Evolutionary conservation across 1,140 invertebrate species (phyloP), one percentile per base, ranked within the genome.

Genomic region (Lamellibrachia luymesi): DNA sequence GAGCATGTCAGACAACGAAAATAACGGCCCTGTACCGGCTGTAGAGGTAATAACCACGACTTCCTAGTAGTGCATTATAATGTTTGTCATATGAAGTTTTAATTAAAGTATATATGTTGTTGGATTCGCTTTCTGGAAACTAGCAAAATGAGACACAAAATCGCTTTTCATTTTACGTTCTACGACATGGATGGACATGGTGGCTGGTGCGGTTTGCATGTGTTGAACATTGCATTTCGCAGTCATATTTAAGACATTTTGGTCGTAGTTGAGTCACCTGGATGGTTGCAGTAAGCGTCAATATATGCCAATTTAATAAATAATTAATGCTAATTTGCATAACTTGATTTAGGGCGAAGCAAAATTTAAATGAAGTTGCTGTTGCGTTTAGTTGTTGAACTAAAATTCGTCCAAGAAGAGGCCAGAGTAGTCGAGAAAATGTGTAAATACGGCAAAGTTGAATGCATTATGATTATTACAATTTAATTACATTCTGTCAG

Each of bases 1-100:
- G 93, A 94, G 52, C 90, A 95, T 95, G 95, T 95, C 95, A 50
- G 95, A 95, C 89, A 93, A 93, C 89, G 95, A 95, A 94, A 94
- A 94, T 90, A 93, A 94, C 51, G 92, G 80, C 90, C 89, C 51
- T 92, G 64, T 94, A 27, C 51, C 90, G 52, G 91, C 92, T 92
- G 93, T 94, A 92, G 94, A 93, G 93, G 94, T 93, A 80, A 50
- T 8, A 80, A 22, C 38, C 25, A 92, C 4, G 90, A 10, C 64
- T 51, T 51, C 8, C 27, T n/a, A 92, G 25, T 22, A 50, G 50
- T 64, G 90, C 50, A 92, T 52, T 56, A 92, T 80, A 92, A 51
- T 50, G 17, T 92, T 92, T 50, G 49, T 50, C 93, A 90, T 17
- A 5, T 10, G 50, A n/a, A 52, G 91, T n/a, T 27, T 22, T 22